Base-by-base conservation (phyloP, 1,140 invertebrate genomes). In the Pseudomyrmex gracilis region DNA sequence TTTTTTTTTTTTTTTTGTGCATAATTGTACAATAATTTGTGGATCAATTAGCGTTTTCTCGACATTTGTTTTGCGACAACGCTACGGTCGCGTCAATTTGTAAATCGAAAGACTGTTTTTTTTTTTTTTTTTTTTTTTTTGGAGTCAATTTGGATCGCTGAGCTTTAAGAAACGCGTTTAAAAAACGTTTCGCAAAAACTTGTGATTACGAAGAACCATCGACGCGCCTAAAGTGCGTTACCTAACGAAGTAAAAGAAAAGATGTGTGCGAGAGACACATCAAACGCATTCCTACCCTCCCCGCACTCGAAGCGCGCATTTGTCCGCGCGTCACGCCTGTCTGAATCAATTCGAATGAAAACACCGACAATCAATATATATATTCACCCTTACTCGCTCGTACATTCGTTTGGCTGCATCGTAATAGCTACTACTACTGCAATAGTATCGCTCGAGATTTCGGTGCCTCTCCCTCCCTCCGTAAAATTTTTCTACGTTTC, bases 281-380 rank as follows among this genome's bases (percentile, higher is more conserved):
- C 80, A 90, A 90, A 90, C 78, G 83, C 74, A 74, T 89, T 89
- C 78, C 68, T 77, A 57, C 63, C 12, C 2, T 51, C 10, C 34
- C 34, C 73, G 70, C 86, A 61, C 77, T 78, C 74, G 82, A 70
- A 80, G 82, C 82, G 71, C 34, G 58, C 84, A 83, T 88, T 86
- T 53, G 67, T 84, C 58, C 84, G 34, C 84, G 34, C 34, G 13
- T 87, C 83, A 90, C 89, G 90, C 83, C 67, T 90, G 90, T 90
- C 90, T 10, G 84, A 90, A 55, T 90, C 87, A 68, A 90, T 90
- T 82, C 53, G 70, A 76, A 78, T 47, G 85, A 89, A 66, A 47
- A 22, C 34, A 34, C 61, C 49, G 74, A 85, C 82, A 85, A 88
- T 90, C 89, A 51, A 90, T 80, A n/a, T n/a, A n/a, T n/a, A n/a